These are phyloP conservation scores for Diabrotica virgifera DNA, from an alignment of 1,140 invertebrate genomes.

Conservation along the genomic window DNA sequence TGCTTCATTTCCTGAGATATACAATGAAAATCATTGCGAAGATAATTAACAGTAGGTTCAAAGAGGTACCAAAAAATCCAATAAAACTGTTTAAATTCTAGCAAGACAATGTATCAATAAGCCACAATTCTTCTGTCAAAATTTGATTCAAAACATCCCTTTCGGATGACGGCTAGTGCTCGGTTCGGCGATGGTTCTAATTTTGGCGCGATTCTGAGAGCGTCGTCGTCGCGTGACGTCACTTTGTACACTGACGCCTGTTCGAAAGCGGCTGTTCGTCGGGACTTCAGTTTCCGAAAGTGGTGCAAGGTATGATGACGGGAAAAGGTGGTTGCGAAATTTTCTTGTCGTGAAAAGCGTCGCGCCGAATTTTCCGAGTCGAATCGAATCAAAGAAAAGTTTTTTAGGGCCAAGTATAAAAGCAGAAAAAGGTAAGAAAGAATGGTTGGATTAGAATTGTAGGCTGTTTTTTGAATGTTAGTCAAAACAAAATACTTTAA, in stretches of 20 bases:
- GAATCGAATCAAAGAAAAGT: not conserved
- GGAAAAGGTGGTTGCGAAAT: not conserved
- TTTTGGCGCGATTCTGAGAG: conserved; percentile 8
- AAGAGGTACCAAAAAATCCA: too few species aligned
- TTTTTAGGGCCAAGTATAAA: too few species aligned
- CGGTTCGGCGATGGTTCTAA: conserved; percentile 3
- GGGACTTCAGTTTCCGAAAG: not conserved
- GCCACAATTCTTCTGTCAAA: too few species aligned
- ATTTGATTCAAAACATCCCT: too few species aligned
- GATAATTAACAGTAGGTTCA: too few species aligned
- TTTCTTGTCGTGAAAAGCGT: not conserved
- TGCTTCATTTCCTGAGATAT: too few species aligned
- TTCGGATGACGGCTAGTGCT: too few species aligned
- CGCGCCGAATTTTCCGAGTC: not conserved
- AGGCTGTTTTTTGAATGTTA: not conserved
- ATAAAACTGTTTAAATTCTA: too few species aligned
- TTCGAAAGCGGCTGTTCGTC: not conserved
- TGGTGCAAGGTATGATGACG: not conserved
- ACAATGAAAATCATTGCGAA: too few species aligned
- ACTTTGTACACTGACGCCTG: not conserved
- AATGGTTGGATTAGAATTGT: not conserved
- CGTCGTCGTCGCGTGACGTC: conserved; percentile 4
- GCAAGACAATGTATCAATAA: too few species aligned
- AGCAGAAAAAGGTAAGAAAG: too few species aligned
- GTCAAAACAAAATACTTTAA: not conserved